A percentile compares a stretch with the other conserved stretches of the same genome.
Evolutionary conservation across 2,888 invertebrate genomes (phyloP).

Genomic region (Papilio gigon): DNA sequence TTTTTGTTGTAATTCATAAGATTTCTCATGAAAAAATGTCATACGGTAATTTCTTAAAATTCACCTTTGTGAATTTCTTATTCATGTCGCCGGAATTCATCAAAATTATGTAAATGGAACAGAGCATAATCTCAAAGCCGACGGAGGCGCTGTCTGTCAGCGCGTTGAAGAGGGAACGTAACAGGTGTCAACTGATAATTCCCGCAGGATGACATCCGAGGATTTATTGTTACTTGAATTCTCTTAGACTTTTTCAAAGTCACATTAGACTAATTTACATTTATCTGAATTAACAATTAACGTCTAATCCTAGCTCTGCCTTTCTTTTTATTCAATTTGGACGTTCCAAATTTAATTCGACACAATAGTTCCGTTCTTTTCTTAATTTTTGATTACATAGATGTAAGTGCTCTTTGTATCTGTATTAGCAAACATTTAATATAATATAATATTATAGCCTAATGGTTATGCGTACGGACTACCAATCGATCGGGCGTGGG

Average conservation of each 20-base stretch:
- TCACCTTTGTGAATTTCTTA: not conserved
- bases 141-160: conserved; percentile 6
- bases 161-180: conserved; percentile 15
- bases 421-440: no score
- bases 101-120: not conserved
- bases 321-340: not conserved
- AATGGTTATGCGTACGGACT: no score
- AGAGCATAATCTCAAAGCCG: not conserved
- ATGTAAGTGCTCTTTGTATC: no score
- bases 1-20: no score
- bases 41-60: not conserved
- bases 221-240: conserved; percentile 23
- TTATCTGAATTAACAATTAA: not conserved
- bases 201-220: conserved; percentile 12
- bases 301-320: not conserved
- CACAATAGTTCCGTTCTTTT: no score
- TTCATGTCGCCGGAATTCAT: not conserved
- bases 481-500: no score
- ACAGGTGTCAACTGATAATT: conserved; percentile 29
- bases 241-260: conserved; percentile 11
- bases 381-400: no score
- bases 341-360: no score
- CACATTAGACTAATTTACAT: not conserved
- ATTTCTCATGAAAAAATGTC: no score
- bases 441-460: no score